Evolutionary conservation across 2,888 invertebrate species (phyloP).

Genomic region (Cistogaster globosa): DNA sequence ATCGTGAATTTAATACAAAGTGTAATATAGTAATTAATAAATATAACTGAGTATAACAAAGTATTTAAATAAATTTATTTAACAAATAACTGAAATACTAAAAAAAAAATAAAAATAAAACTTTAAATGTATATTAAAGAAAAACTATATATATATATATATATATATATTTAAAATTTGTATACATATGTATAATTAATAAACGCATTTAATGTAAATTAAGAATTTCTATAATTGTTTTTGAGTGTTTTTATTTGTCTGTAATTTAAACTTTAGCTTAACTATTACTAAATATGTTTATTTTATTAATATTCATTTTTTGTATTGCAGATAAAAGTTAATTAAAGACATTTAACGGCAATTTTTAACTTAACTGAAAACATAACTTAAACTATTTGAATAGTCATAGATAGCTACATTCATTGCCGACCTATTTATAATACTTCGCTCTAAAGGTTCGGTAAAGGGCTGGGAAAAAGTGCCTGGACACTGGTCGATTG

Average conservation of each 20-base stretch:
- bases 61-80: slow-evolving; percentile 60
- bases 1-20: slow-evolving; percentile 60
- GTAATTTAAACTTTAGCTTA: slow-evolving; percentile 16
- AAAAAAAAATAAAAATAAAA: slow-evolving; percentile 4
- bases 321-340: slow-evolving; percentile 13
- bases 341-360: slow-evolving; percentile 36
- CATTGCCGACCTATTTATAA: no score
- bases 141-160: not conserved
- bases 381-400: not conserved
- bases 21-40: slow-evolving; percentile 61
- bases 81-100: slow-evolving; percentile 35
- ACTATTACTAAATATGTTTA: not conserved
- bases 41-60: slow-evolving; percentile 48
- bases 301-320: slow-evolving; percentile 12
- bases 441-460: no score
- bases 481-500: no score
- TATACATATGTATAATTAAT: slow-evolving; percentile 65
- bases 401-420: no score
- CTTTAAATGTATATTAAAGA: slow-evolving; percentile 43
- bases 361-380: not conserved
- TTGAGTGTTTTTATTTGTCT: slow-evolving; percentile 14
- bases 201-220: slow-evolving; percentile 71
- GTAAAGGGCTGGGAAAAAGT: no score
- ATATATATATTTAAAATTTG: not conserved
- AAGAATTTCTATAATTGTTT: slow-evolving; percentile 45